Base-by-base conservation (phyloP, 2,888 invertebrate species). In the Emmelina monodactyla region DNA sequence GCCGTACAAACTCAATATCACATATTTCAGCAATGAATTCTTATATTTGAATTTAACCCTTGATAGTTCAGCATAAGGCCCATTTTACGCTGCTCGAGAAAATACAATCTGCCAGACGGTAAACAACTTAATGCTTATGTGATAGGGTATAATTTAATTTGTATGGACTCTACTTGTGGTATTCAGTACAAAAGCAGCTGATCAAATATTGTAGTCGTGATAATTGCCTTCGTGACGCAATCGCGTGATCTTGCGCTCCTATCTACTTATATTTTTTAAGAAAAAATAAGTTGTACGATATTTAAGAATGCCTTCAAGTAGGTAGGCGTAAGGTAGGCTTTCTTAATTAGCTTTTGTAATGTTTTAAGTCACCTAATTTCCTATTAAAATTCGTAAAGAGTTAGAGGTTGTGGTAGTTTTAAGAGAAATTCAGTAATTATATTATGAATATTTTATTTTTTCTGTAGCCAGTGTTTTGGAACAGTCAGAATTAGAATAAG, bases 191-290 rank as follows among this genome's bases (percentile, higher is more conserved):
- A 58, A 58, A 71, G 63, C 78, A 79, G 79, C 78, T 79, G 78
- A 75, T 63, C 76, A 79, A 79, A 78, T 78, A 79, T 75, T 76
- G 72, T 72, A 68, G 58, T 64, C 61, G 66, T 65, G 75, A 75
- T 79, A 76, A 78, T 78, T 78, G 75, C 64, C 62, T 25, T 25
- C 62, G 66, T 76, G 76, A 75, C 71, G 78, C 69, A 76, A 76
- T 78, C 63, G 66, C 68, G 65, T 67, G 75, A 68, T 68, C 66
- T 66, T 51, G 49, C 49, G 51, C 55, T n/a, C 42, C 44, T 50
- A 50, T 46, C 46, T 41, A 41, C 43, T 45, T 40, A 40, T 32
- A 40, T 34, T 48, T 48, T 46, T 49, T 44, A 35, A 34, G 42
- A 46, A 43, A 45, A 35, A 40, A 35, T 40, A 32, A 50, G 37